Evolutionary conservation across 2,113 vertebrate species (phyloP).

Genomic region (Pelecanoides urinatrix): DNA sequence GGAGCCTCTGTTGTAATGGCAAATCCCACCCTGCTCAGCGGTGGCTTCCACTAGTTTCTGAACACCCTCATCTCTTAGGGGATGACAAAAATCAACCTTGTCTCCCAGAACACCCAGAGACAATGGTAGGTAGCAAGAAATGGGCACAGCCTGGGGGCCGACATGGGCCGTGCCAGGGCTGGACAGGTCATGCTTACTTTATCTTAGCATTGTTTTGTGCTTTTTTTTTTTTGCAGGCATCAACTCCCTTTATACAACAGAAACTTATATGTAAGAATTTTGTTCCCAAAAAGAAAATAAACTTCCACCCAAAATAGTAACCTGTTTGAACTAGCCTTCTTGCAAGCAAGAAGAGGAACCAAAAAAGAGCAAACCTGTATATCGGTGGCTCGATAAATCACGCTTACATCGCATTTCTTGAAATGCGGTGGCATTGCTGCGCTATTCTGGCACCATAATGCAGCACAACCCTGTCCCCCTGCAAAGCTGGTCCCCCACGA

Average conservation of each 20-base stretch:
- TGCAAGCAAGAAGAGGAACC: not conserved
- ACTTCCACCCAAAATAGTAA: not conserved
- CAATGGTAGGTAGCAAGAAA: not conserved
- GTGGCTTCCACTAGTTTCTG: not conserved
- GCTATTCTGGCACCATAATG: not conserved
- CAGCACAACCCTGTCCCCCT: not conserved
- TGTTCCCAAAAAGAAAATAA: not conserved
- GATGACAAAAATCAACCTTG: not conserved
- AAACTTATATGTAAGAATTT: not conserved
- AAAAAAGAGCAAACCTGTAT: not conserved
- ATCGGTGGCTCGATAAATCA: not conserved
- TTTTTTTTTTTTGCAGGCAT: not conserved
- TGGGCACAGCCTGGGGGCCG: too few relatives aligned
- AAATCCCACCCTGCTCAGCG: not conserved
- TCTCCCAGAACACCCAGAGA: not conserved
- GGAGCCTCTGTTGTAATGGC: not conserved
- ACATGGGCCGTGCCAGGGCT: not conserved
- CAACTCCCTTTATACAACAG: not conserved
- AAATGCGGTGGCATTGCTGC: not conserved
- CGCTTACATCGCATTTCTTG: too few relatives aligned
- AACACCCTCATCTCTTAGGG: not conserved
- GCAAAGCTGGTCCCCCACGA: rapidly evolving
- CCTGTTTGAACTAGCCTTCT: not conserved
- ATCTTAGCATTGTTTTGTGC: not conserved
- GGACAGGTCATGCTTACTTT: not conserved